These are phyloP conservation scores for Mythimna lalbum DNA, from an alignment of 2,888 invertebrate species.

Conservation along the genomic window DNA sequence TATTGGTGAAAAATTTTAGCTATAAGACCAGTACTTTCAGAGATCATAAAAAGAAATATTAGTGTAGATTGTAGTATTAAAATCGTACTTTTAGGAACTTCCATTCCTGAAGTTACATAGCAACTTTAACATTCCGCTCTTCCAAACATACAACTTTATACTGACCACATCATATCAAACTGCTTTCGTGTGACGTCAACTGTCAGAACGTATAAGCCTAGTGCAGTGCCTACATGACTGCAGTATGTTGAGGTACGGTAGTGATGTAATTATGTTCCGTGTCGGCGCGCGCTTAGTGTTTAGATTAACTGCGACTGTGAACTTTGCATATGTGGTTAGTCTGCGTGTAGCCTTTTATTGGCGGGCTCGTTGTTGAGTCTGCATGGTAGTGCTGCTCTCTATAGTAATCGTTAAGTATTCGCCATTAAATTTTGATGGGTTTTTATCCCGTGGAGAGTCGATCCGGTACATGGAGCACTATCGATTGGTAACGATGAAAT, in stretches of 20 bases:
- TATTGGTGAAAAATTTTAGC: too few relatives aligned
- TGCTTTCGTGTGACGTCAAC: not conserved
- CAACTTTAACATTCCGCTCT: not conserved
- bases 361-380: not conserved
- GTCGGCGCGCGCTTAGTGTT: conserved; percentile 18
- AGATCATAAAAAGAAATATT: too few relatives aligned
- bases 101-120: not conserved
- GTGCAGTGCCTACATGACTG: not conserved
- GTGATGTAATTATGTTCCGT: conserved; percentile 35
- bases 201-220: conserved; percentile 14
- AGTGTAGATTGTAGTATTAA: too few relatives aligned
- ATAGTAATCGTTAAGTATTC: too few relatives aligned
- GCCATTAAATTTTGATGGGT: too few relatives aligned
- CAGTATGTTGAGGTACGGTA: not conserved
- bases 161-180: conserved; percentile 20
- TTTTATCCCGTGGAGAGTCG: too few relatives aligned
- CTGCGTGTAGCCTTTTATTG: not conserved
- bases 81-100: not conserved
- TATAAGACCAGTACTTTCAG: too few relatives aligned
- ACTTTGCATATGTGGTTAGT: conserved; percentile 6
- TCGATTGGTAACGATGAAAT: too few relatives aligned
- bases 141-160: not conserved
- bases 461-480: too few relatives aligned
- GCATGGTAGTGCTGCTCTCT: not conserved
- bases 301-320: conserved; percentile 29